Conservation (phyloP, 2,888 invertebrate species). For the Phortica magna region DNA sequence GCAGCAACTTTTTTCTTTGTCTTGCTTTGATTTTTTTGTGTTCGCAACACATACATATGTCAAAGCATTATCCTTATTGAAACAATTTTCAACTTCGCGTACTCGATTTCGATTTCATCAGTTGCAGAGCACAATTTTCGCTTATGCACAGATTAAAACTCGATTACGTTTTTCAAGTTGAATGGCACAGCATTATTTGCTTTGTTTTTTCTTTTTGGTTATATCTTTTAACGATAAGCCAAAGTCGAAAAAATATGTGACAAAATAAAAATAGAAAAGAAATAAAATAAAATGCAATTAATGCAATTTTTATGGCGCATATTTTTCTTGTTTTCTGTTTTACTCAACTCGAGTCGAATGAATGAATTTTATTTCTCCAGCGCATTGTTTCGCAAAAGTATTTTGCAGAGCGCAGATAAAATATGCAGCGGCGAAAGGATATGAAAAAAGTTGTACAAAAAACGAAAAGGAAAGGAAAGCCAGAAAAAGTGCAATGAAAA, state of each 20-base stretch:
- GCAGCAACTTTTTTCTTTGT: too few species aligned
- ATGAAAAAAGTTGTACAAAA: neutral
- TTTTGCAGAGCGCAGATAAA: neutral
- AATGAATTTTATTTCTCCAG: slow-evolving; percentile 3
- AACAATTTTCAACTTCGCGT: too few species aligned
- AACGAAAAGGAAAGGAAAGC: neutral
- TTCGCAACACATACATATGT: neutral
- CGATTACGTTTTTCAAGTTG: neutral
- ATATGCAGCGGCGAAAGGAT: neutral
- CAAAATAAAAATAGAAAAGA: neutral
- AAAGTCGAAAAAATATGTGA: neutral
- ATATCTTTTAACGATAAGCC: too few species aligned
- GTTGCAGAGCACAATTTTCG: neutral
- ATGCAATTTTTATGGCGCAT: neutral
- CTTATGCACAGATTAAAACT: slow-evolving; percentile 16
- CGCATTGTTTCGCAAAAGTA: neutral
- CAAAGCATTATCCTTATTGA: neutral
- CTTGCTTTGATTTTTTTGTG: too few species aligned
- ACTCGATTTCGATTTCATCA: slow-evolving; percentile 7
- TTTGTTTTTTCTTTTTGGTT: too few species aligned
- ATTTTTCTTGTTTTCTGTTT: neutral
- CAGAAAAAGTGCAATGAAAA: neutral
- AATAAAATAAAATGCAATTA: slow-evolving; percentile 14
- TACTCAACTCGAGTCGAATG: slow-evolving; percentile 1
- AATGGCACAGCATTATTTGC: neutral